A percentile compares a stretch with the other conserved stretches of the same genome.
These are phyloP conservation scores for Noctilio leporinus DNA, from an alignment of 2,113 vertebrate genomes.

Conservation along the genomic window DNA sequence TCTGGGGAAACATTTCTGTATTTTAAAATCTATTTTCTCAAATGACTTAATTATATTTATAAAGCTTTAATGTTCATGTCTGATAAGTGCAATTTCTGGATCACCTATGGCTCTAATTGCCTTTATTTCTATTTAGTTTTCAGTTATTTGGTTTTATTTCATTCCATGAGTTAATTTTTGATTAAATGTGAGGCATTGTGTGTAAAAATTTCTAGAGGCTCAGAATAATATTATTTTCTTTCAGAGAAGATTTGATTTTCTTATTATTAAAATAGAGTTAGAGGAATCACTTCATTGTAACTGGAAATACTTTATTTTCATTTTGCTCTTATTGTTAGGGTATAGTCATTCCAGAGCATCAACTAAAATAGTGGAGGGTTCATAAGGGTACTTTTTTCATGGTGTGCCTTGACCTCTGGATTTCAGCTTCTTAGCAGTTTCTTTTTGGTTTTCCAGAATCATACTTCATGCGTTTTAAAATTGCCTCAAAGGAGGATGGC, in stretches of 20 bases:
- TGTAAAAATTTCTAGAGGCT: not conserved
- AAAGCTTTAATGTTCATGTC: not conserved
- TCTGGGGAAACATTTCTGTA: not conserved
- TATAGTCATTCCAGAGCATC: not conserved
- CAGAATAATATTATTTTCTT: not conserved
- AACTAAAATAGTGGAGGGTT: not conserved
- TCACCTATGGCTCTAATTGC: not conserved
- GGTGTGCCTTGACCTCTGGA: not conserved
- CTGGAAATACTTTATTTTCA: not conserved
- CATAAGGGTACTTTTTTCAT: not conserved
- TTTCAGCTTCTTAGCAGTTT: not conserved
- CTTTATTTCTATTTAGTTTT: not conserved
- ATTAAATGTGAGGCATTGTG: not conserved
- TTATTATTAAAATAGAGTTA: not conserved
- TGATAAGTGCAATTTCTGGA: not conserved
- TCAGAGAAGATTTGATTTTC: not conserved
- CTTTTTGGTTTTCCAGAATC: not conserved
- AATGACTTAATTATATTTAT: not conserved
- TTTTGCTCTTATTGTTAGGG: not conserved
- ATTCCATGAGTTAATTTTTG: not conserved
- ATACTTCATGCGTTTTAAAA: not conserved
- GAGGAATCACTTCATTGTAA: not conserved
- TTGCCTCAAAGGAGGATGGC: not conserved
- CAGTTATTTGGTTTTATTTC: not conserved
- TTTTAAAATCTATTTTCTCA: not conserved